phyloP scores from a whole-genome alignment of 2,797 vertebrate genomes.

The Halcyon smyrnensis region DNA sequence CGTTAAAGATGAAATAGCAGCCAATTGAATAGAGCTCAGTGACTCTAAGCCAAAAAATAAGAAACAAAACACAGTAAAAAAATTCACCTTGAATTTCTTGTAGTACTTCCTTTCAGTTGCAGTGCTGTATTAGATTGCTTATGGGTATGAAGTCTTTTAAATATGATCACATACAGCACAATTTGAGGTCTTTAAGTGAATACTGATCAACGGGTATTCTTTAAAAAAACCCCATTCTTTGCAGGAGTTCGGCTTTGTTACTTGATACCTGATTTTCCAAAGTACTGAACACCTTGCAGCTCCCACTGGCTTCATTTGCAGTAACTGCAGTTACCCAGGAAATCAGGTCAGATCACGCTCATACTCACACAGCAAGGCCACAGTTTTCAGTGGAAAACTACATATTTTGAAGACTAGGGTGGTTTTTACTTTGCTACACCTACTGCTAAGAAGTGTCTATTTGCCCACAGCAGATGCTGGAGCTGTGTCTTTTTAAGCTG shows the following conservation, averaged over 20 bases:
- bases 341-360: neutral
- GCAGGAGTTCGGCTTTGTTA: neutral
- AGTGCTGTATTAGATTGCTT: neutral
- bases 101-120: neutral
- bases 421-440: neutral
- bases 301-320: slow-evolving; percentile 1
- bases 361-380: neutral
- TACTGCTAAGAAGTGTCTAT: neutral
- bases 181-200: neutral
- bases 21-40: neutral
- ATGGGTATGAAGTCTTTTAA: neutral
- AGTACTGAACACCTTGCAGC: slow-evolving; percentile 25
- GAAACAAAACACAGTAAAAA: neutral
- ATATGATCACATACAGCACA: neutral
- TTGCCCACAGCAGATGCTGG: slow-evolving; percentile 3
- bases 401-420: neutral
- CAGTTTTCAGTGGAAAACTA: neutral
- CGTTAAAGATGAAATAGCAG: neutral
- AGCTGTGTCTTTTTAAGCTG: neutral
- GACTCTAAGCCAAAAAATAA: neutral
- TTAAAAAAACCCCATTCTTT: neutral
- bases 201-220: neutral
- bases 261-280: neutral
- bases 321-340: neutral
- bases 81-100: neutral